Evolutionary conservation across 2,113 vertebrate genomes (phyloP), one percentile per base, ranked within the genome.

Genomic region (Myocastor coypus): DNA sequence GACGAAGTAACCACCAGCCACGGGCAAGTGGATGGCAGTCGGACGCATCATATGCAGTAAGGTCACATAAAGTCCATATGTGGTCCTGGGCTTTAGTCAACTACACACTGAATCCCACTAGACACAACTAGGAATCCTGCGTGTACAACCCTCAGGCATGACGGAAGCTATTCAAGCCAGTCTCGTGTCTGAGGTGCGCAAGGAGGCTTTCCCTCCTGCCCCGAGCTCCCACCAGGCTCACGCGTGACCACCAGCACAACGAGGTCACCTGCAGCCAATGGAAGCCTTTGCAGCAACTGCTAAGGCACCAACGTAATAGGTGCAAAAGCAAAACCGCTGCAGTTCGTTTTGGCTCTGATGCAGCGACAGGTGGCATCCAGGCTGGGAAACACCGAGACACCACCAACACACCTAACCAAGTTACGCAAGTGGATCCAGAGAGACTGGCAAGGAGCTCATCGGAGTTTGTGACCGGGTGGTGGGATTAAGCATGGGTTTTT

Each of bases 391-490:
- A 69, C 1, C 85, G 71, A 90, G 88, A 91, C 86, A 42, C 34
- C 50, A 66, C 26, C 46, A 81, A 83, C 11, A 59, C 4, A 4
- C 73, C 20, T 55, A 87, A 94, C 12, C 68, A 16, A 87, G 63
- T 85, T 64, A 77, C 64, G 69, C 26, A 93, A 50, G 77, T n/a
- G 10, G 55, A 87, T 68, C 28, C 86, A 87, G 24, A 95, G 91
- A 96, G n/a, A 50, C 30, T 24, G n/a, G 20, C 26, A 81, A 24
- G 85, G 37, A 77, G 46, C 30, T 68, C 77, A 26, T 5, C 75
- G 55, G 71, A 75, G 34, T 80, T 61, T 42, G 86, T 22, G 22
- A 69, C 22, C 69, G 24, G 37, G 13, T 46, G 11, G 28, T 13
- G 57, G 46, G 30, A 89, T 40, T 90, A 93, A 92, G 13, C 5